Conservation (phyloP, 2,888 invertebrate genomes). For the Lithophane ornitopus region DNA sequence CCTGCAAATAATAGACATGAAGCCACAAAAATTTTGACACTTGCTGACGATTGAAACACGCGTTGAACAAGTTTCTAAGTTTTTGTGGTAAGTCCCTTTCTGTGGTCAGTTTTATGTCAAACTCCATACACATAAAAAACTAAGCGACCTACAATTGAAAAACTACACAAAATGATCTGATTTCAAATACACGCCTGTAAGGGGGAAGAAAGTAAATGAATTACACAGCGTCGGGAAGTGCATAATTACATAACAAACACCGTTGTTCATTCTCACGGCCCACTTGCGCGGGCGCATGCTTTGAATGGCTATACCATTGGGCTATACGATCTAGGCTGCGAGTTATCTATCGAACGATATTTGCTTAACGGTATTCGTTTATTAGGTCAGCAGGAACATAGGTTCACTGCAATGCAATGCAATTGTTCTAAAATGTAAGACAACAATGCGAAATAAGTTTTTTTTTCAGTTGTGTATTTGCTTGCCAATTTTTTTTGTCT, state of each 20-base stretch:
- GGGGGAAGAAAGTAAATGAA: slow-evolving; percentile 22
- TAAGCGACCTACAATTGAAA: not conserved
- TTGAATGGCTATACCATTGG: slow-evolving; percentile 18
- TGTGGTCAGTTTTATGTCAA: no score
- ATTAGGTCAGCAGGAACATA: slow-evolving; percentile 28
- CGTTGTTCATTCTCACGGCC: slow-evolving; percentile 44
- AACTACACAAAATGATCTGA: not conserved
- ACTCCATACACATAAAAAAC: no score
- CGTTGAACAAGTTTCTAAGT: no score
- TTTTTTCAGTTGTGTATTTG: not conserved
- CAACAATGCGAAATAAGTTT: not conserved
- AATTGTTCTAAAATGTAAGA: slow-evolving; percentile 8
- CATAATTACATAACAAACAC: slow-evolving; percentile 48
- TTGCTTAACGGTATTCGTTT: slow-evolving; percentile 14
- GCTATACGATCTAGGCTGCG: slow-evolving; percentile 22
- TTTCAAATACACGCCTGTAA: not conserved
- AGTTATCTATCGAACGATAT: slow-evolving; percentile 27
- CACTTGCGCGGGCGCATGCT: slow-evolving; percentile 33
- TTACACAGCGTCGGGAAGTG: slow-evolving; percentile 23
- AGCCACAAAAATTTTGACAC: no score
- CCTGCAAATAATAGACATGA: no score
- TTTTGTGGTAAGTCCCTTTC: no score
- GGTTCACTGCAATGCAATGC: slow-evolving; percentile 1
- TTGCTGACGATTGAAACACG: no score
- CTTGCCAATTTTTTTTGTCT: not conserved